Evolutionary conservation across 2,888 invertebrate species (phyloP).

Genomic region (Alloplasta piceator): DNA sequence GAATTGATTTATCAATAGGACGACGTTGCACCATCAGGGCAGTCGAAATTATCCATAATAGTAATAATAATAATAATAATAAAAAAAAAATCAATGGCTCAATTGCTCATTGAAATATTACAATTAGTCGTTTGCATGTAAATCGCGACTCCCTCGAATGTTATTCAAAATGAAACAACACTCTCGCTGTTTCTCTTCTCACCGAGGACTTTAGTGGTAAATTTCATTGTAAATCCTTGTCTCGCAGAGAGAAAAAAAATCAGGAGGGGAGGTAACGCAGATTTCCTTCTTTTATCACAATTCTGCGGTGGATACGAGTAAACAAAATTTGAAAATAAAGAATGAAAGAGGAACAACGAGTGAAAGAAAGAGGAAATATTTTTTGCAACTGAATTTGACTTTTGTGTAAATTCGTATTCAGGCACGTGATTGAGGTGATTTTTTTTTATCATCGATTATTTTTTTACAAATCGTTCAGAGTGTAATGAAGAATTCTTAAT

Average conservation of each 20-base stretch:
- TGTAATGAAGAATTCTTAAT: neutral
- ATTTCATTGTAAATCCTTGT: constrained; percentile 27
- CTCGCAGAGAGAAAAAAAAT: constrained; percentile 4
- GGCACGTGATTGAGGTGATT: constrained; percentile 44
- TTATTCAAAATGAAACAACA: neutral
- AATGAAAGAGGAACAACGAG: neutral
- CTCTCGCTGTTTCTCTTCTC: neutral
- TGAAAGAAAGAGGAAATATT: neutral
- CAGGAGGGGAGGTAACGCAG: constrained; percentile 58
- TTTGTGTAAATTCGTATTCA: neutral
- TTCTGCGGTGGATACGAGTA: constrained; percentile 55
- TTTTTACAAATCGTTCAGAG: constrained; percentile 3
- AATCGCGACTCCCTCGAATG: constrained; percentile 46
- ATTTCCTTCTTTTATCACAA: constrained; percentile 58
- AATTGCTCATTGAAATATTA: constrained; percentile 51
- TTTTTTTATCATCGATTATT: neutral
- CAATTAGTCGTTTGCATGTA: constrained; percentile 49
- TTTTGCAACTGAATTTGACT: too few species aligned
- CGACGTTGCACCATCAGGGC: constrained; percentile 49
- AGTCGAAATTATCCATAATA: constrained; percentile 32
- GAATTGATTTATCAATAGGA: constrained; percentile 16
- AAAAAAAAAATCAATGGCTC: constrained; percentile 51
- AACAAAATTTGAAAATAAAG: neutral
- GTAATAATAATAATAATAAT: constrained; percentile 38
- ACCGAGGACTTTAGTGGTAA: neutral